phyloP scores from a whole-genome alignment of 2,888 invertebrate species.

The Drosophila mercatorum region DNA sequence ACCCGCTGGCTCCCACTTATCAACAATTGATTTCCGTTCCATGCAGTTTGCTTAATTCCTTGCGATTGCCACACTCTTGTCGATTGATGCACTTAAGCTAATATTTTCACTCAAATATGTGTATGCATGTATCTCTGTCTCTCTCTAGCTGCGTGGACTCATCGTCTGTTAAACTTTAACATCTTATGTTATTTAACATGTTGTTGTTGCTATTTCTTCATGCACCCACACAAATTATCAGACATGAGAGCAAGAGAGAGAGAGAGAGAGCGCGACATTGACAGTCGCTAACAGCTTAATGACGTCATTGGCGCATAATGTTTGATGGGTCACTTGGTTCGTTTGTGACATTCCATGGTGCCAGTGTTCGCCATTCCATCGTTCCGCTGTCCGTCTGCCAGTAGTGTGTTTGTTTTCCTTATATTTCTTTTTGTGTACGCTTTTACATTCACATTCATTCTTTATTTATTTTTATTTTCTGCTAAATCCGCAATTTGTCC shows the following conservation, averaged over 20 bases:
- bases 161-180: conserved; percentile 32
- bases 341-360: conserved; percentile 26
- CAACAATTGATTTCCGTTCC: conserved; percentile 55
- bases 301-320: conserved; percentile 64
- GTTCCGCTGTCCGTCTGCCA: conserved; percentile 8
- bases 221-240: conserved; percentile 47
- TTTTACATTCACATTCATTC: conserved; percentile 55
- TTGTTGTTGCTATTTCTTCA: conserved; percentile 5
- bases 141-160: neutral
- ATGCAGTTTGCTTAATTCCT: too few species aligned
- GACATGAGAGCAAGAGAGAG: neutral
- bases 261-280: conserved; percentile 38
- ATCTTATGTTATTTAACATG: conserved; percentile 34
- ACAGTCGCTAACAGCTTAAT: conserved; percentile 68
- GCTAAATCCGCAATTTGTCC: conserved; percentile 75
- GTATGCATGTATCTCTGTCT: neutral
- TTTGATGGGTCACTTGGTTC: conserved; percentile 68
- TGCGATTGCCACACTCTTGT: too few species aligned
- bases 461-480: conserved; percentile 28
- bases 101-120: neutral
- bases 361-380: conserved; percentile 17
- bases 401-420: conserved; percentile 43
- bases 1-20: conserved; percentile 29
- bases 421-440: conserved; percentile 34
- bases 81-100: neutral